Evolutionary conservation across 2,888 invertebrate genomes (phyloP).

Genomic region (Anorthoa munda): DNA sequence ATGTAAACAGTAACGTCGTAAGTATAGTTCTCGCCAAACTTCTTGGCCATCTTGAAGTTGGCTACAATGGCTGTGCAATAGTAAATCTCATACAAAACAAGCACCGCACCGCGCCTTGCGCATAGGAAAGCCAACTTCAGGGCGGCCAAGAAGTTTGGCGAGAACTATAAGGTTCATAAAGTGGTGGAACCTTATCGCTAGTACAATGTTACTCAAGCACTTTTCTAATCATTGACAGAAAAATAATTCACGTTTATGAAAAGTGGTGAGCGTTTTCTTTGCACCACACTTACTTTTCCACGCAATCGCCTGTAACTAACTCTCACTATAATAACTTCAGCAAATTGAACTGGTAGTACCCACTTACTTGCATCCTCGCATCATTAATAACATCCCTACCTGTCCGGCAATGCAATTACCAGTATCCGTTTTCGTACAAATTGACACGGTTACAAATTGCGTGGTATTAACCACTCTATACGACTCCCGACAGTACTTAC

Average conservation of each 20-base stretch:
- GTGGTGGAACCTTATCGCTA: background rate
- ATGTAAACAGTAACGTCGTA: too few species aligned
- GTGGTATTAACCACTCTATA: conserved; percentile 77
- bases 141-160: too few species aligned
- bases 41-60: too few species aligned
- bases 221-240: too few species aligned
- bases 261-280: background rate
- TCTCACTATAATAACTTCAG: conserved; percentile 59
- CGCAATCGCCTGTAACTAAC: conserved; percentile 48
- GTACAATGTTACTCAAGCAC: too few species aligned
- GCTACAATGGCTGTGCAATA: too few species aligned
- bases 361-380: conserved; percentile 58
- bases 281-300: conserved; percentile 20
- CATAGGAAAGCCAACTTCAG: too few species aligned
- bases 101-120: too few species aligned
- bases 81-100: too few species aligned
- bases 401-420: conserved; percentile 73
- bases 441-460: conserved; percentile 75
- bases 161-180: too few species aligned
- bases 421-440: conserved; percentile 75
- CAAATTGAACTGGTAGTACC: conserved; percentile 60
- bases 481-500: conserved; percentile 61
- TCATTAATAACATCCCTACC: conserved; percentile 70
- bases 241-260: background rate
- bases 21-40: too few species aligned